Evolutionary conservation across 2,888 invertebrate genomes (phyloP).

Genomic region (Amphiduros pacificus): DNA sequence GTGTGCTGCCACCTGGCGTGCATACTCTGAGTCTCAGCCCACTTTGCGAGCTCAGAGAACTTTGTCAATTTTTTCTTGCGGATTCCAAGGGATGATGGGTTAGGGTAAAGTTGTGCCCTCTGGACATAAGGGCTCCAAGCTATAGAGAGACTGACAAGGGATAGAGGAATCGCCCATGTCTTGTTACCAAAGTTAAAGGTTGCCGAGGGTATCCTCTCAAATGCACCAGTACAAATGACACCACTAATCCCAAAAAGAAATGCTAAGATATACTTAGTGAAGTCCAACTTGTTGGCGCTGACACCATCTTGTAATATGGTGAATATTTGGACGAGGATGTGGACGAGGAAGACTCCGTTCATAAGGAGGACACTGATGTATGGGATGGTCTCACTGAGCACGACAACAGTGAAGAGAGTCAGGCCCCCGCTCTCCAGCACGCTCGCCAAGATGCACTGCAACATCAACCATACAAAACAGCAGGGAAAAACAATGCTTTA

Average conservation of each 20-base stretch:
- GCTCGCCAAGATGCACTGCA: conserved; percentile 37
- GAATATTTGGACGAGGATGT: conserved; percentile 9
- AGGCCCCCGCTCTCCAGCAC: conserved; percentile 39
- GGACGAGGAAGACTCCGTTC: conserved; percentile 35
- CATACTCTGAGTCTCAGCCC: neutral
- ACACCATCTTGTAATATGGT: neutral
- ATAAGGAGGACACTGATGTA: conserved; percentile 32
- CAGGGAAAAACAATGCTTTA: neutral
- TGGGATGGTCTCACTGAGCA: conserved; percentile 28
- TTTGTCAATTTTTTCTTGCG: neutral
- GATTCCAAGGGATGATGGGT: neutral
- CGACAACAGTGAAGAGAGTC: conserved; percentile 37
- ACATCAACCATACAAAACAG: conserved; percentile 16
- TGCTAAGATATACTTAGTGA: neutral
- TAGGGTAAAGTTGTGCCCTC: neutral
- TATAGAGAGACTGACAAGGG: conserved; percentile 33
- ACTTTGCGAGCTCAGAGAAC: neutral
- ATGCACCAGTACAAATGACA: neutral
- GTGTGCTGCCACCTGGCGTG: no score
- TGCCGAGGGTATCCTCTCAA: no score
- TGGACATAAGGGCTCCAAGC: conserved; percentile 23
- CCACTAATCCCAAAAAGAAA: neutral
- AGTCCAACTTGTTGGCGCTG: no score
- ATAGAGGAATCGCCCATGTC: conserved; percentile 32
- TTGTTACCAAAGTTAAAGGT: conserved; percentile 8